Evolutionary conservation across 2,113 vertebrate genomes (phyloP).

Genomic region (Austrofundulus limnaeus): DNA sequence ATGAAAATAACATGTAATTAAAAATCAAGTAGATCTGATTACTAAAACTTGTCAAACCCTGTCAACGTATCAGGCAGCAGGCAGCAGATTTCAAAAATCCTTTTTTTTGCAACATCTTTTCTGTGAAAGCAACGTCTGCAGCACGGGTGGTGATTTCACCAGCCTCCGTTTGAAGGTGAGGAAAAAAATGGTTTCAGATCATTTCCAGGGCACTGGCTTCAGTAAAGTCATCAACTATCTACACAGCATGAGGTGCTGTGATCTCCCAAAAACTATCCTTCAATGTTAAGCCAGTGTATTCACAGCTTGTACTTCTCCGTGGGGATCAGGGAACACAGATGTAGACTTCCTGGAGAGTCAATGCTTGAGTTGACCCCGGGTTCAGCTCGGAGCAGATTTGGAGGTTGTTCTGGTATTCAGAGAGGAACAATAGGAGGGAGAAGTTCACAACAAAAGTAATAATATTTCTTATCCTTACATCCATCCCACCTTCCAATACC

Average conservation of each 20-base stretch:
- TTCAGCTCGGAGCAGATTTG: conserved; percentile 23
- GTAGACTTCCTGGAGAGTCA: conserved; percentile 64
- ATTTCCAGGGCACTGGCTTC: conserved; percentile 66
- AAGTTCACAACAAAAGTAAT: not conserved
- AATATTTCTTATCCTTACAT: not conserved
- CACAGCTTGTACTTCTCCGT: conserved; percentile 79
- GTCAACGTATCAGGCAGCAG: conserved; percentile 9
- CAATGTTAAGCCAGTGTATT: conserved; percentile 78
- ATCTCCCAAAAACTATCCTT: conserved; percentile 74
- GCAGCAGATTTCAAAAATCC: too few relatives aligned
- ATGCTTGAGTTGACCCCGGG: conserved; percentile 46
- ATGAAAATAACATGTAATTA: conserved; percentile 20
- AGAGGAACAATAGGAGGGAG: not conserved
- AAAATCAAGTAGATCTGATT: conserved; percentile 29
- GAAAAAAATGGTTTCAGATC: conserved; percentile 63
- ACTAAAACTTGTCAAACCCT: conserved; percentile 18
- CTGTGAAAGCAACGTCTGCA: conserved; percentile 15
- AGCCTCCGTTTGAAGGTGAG: conserved; percentile 32
- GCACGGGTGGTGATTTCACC: conserved; percentile 30
- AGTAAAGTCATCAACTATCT: conserved; percentile 65
- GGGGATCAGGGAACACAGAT: conserved; percentile 77
- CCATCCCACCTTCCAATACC: not conserved
- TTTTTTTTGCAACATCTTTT: conserved; percentile 13
- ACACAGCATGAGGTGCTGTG: conserved; percentile 70
- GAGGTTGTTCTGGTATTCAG: conserved; percentile 4